Evolutionary conservation across 2,888 invertebrate species (phyloP).

Genomic region (Scaeva pyrastri): DNA sequence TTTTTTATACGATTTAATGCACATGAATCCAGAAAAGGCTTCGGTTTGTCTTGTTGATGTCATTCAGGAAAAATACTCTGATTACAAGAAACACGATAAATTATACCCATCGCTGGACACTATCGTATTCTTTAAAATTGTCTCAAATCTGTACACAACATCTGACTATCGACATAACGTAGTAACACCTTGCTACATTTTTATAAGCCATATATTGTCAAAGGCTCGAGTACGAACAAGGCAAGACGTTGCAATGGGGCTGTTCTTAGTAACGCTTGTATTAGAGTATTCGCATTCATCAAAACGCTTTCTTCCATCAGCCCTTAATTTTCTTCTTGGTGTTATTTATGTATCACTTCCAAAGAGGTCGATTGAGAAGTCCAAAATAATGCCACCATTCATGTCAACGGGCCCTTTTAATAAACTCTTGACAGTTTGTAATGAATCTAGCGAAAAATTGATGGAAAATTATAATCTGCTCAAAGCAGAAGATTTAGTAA

Average conservation of each 20-base stretch:
- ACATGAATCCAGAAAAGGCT: conserved; percentile 88
- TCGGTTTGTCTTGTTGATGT: conserved; percentile 88
- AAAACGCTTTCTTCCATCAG: conserved; percentile 92
- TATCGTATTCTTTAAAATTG: conserved; percentile 91
- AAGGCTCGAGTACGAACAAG: conserved; percentile 87
- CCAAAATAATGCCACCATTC: conserved; percentile 89
- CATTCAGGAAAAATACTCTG: conserved; percentile 89
- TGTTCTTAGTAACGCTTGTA: conserved; percentile 90
- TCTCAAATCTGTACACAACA: conserved; percentile 92
- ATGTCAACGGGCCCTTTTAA: conserved; percentile 85
- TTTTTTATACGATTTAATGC: conserved; percentile 88
- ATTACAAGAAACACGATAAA: conserved; percentile 86
- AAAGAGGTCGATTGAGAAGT: conserved; percentile 86
- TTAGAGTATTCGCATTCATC: conserved; percentile 92
- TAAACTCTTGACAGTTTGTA: conserved; percentile 86
- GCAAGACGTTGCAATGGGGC: conserved; percentile 90
- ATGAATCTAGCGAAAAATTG: conserved; percentile 83
- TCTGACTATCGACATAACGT: conserved; percentile 96
- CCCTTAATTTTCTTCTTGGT: conserved; percentile 91
- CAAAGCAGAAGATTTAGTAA: conserved; percentile 86
- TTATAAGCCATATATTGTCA: conserved; percentile 92
- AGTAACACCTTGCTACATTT: conserved; percentile 92
- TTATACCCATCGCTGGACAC: conserved; percentile 88
- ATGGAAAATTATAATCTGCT: conserved; percentile 78
- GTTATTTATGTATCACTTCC: conserved; percentile 89